A percentile compares a stretch with the other conserved stretches of the same genome.
These are phyloP conservation scores for Lasioglossum baleicum DNA, from an alignment of 1,140 invertebrate genomes.

Conservation along the genomic window DNA sequence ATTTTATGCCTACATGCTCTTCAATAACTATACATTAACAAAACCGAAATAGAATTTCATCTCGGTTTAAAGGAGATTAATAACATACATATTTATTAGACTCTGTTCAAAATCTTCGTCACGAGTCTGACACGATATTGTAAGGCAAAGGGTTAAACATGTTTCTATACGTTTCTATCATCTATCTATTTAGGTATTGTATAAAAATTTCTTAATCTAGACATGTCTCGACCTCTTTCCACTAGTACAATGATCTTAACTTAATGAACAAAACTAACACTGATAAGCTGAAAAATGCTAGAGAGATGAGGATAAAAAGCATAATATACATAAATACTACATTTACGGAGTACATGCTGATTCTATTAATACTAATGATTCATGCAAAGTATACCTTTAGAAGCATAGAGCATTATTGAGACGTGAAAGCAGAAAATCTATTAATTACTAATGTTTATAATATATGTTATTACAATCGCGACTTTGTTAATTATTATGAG, in stretches of 20 bases:
- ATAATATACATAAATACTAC: neutral
- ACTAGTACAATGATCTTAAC: neutral
- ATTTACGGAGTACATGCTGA: constrained; percentile 1
- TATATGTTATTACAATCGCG: neutral
- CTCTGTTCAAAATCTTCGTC: too few species aligned
- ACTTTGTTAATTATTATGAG: constrained; percentile 55
- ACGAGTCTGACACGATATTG: too few species aligned
- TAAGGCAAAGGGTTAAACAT: neutral
- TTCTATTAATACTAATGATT: neutral
- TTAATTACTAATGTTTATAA: neutral
- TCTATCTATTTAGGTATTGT: neutral
- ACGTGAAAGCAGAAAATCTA: neutral
- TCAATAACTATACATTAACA: too few species aligned
- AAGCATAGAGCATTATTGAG: neutral
- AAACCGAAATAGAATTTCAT: too few species aligned
- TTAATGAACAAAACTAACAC: constrained; percentile 1
- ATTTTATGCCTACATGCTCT: too few species aligned
- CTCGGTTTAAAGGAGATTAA: too few species aligned
- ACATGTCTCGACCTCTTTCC: neutral
- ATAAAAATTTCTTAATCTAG: neutral
- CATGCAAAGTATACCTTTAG: constrained; percentile 17
- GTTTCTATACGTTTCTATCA: neutral
- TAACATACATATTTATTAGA: too few species aligned
- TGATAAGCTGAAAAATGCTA: constrained; percentile 21
- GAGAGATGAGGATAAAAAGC: neutral